Evolutionary conservation across 2,888 invertebrate genomes (phyloP).

Genomic region (Eupithecia insigniata): DNA sequence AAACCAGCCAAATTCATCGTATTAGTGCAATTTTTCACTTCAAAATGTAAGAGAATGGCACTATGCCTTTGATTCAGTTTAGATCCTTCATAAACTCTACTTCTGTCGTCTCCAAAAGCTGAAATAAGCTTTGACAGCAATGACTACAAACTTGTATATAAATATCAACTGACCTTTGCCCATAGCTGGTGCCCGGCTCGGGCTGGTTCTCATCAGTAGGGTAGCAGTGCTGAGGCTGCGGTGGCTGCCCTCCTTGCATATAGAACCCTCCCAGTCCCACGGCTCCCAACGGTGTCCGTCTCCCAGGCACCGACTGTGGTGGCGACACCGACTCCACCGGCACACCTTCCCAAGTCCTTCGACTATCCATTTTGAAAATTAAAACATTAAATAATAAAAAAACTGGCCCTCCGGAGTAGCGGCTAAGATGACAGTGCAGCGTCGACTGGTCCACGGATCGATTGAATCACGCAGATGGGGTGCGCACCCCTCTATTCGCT

Average conservation of each 20-base stretch:
- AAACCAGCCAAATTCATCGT: slow-evolving; percentile 11
- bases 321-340: slow-evolving; percentile 80
- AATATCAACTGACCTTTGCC: slow-evolving; percentile 67
- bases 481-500: slow-evolving; percentile 81
- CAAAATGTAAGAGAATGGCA: rapidly evolving
- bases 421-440: slow-evolving; percentile 70
- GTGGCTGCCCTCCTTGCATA: slow-evolving; percentile 87
- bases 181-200: slow-evolving; percentile 85
- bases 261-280: slow-evolving; percentile 95
- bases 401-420: slow-evolving; percentile 57
- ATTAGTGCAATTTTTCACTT: not conserved
- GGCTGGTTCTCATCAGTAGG: slow-evolving; percentile 92
- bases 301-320: slow-evolving; percentile 86
- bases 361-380: slow-evolving; percentile 73
- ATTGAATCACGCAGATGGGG: slow-evolving; percentile 82
- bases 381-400: slow-evolving; percentile 64
- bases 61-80: not conserved
- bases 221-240: slow-evolving; percentile 81
- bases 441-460: slow-evolving; percentile 77
- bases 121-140: not conserved
- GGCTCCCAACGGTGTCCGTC: slow-evolving; percentile 92
- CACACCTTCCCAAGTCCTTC: slow-evolving; percentile 79
- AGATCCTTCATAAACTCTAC: not conserved
- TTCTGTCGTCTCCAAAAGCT: not conserved
- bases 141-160: not conserved